Evolutionary conservation across 2,113 vertebrate genomes (phyloP).

Genomic region (Cranoglanis bouderius): DNA sequence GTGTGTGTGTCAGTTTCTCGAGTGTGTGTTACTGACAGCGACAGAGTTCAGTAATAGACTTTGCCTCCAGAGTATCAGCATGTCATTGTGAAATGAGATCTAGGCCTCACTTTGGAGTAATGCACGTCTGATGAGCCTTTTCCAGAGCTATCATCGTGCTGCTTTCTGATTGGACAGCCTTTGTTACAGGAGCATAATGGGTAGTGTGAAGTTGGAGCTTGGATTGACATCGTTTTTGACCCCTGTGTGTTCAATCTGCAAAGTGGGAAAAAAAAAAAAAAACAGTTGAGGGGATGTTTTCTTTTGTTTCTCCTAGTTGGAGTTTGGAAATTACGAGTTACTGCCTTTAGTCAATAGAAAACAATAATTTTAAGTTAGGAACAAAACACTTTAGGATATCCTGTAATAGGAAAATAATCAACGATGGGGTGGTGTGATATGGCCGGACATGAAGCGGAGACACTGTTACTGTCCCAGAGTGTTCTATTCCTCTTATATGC

Average conservation of each 20-base stretch:
- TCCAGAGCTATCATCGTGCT: neutral
- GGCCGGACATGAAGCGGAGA: neutral
- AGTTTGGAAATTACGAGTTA: neutral
- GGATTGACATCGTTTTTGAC: neutral
- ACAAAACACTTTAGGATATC: neutral
- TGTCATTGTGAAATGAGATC: constrained; percentile 27
- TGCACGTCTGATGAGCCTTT: neutral
- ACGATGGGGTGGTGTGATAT: neutral
- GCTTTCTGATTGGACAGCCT: constrained; percentile 12
- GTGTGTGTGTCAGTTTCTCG: neutral
- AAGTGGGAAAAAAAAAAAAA: too few species aligned
- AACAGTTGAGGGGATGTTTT: neutral
- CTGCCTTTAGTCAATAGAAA: neutral
- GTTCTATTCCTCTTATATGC: neutral
- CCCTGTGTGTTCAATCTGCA: neutral
- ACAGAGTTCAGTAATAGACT: constrained; percentile 9
- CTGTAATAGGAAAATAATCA: neutral
- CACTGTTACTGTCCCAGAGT: neutral
- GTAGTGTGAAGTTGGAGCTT: neutral
- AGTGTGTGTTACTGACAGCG: constrained; percentile 34
- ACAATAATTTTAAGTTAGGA: neutral
- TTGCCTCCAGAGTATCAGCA: constrained; percentile 23
- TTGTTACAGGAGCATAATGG: neutral
- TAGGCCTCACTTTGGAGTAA: constrained; percentile 12
- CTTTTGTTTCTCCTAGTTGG: neutral